Conservation (phyloP, 2,888 invertebrate species). For the Drosophila helvetica region DNA sequence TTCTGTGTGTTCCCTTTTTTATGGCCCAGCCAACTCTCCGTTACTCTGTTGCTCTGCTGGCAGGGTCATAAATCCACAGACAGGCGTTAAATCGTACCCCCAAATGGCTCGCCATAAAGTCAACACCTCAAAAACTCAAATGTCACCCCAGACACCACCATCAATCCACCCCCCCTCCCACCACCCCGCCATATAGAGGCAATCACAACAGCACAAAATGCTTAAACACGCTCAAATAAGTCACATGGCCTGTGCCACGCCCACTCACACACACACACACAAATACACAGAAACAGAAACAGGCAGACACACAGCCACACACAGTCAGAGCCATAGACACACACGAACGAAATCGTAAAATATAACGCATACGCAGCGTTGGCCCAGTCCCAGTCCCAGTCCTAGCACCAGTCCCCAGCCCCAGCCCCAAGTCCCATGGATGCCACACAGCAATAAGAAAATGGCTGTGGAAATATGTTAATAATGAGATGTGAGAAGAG, state of each 20-base stretch:
- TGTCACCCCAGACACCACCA: slow-evolving; percentile 30
- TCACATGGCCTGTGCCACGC: slow-evolving; percentile 74
- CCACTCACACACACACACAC: slow-evolving; percentile 48
- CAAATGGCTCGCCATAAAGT: slow-evolving; percentile 65
- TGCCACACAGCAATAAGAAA: slow-evolving; percentile 60
- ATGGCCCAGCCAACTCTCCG: not conserved
- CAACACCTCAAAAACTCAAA: slow-evolving; percentile 57
- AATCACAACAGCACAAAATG: slow-evolving; percentile 63
- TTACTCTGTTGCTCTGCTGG: slow-evolving; percentile 9
- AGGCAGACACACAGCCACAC: slow-evolving; percentile 3
- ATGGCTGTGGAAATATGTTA: slow-evolving; percentile 73
- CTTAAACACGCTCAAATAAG: slow-evolving; percentile 62
- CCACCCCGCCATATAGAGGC: slow-evolving; percentile 35
- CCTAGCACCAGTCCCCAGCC: slow-evolving; percentile 25
- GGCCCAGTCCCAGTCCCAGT: slow-evolving; percentile 36
- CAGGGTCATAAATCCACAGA: slow-evolving; percentile 46
- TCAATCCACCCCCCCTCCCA: slow-evolving; percentile 5
- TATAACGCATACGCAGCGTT: slow-evolving; percentile 62
- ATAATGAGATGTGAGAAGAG: slow-evolving; percentile 64
- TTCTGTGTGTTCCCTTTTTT: slow-evolving; percentile 7
- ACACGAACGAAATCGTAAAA: slow-evolving; percentile 52
- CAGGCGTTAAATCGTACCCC: slow-evolving; percentile 49
- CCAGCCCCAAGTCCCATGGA: slow-evolving; percentile 19
- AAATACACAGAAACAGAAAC: slow-evolving; percentile 17
- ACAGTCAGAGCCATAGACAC: slow-evolving; percentile 3